Percentiles rank a stretch among this genome's conserved stretches.
phyloP scores from a whole-genome alignment of 2,797 vertebrate species.

The Eidolon dupreanum region DNA sequence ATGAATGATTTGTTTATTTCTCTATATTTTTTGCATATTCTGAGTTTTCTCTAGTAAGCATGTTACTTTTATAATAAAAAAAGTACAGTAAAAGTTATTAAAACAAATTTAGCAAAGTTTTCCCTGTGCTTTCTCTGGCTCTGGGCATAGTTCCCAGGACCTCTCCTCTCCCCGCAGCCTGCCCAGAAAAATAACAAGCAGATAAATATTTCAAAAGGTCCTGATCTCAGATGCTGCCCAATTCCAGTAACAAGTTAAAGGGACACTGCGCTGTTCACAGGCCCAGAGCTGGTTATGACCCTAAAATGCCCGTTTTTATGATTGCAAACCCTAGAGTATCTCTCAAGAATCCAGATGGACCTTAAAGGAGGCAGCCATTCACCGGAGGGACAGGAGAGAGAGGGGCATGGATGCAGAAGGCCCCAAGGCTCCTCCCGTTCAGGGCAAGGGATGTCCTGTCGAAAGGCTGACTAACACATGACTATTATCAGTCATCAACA shows the following conservation, averaged over 20 bases:
- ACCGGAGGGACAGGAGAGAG: not conserved
- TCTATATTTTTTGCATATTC: not conserved
- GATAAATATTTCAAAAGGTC: conserved; percentile 78
- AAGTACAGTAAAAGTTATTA: conserved; percentile 68
- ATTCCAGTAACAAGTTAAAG: conserved; percentile 74
- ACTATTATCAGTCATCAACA: conserved; percentile 18
- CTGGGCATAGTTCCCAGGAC: conserved; percentile 76
- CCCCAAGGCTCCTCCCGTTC: not conserved
- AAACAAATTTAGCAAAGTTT: conserved; percentile 68
- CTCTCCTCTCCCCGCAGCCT: conserved; percentile 52
- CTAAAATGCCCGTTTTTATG: not conserved
- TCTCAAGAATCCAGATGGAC: not conserved
- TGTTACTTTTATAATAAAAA: conserved; percentile 60
- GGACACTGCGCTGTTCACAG: conserved; percentile 30
- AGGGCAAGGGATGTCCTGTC: not conserved
- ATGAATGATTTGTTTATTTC: conserved; percentile 8
- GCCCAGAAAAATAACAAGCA: conserved; percentile 75
- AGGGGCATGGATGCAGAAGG: not conserved
- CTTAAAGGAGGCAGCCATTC: not conserved
- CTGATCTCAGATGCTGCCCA: conserved; percentile 70
- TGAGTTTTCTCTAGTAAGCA: conserved; percentile 52
- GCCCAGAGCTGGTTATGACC: not conserved
- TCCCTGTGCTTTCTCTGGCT: conserved; percentile 57
- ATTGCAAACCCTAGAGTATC: not conserved
- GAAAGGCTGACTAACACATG: not conserved